Base-by-base conservation (phyloP, 1,140 invertebrate species). In the Drosophila nigrodunni region DNA sequence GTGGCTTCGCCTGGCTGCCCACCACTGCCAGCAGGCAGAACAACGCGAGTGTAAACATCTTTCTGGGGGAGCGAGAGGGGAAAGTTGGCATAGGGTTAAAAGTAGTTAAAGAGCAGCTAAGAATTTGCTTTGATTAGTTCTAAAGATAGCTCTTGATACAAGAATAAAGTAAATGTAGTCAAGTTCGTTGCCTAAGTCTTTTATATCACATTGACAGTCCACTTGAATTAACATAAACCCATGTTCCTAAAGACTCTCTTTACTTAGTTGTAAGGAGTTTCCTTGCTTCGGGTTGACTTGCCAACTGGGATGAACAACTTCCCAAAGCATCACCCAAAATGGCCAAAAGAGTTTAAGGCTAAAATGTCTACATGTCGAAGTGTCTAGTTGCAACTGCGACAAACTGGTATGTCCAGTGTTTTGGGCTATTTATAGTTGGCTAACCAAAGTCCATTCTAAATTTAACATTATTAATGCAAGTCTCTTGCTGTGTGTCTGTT, bases 401-500 rank as follows among this genome's bases (percentile, higher is more conserved):
- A 82, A 87, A 87, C 82, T 71, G 82, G 82, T 87, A 71, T 86
- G 49, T 43, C 21, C 50, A 39, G 21, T 43, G 39, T 47, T 41
- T 18, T 54, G 39, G n/a, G 37, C 54, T 88, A 88, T 89, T 88
- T 88, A 73, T 89, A 88, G 82, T 68, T 60, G 44, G 37, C 25
- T 52, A 75, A 67, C 73, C 83, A 88, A 88, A 88, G 83, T 89
- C 77, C 83, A 89, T 88, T 88, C 83, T 88, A 89, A 88, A 88
- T 88, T 88, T 88, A 88, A 83, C 77, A 67, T 80, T 80, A 88
- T 58, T 70, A 67, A 68, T 64, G 59, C 43, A 5, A 18, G 35
- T 30, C 3, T 30, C 25, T 30, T 30, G 25, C 25, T 60, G 35
- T 46, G 44, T 46, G 41, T 34, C 25, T 30, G 35, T 75, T 41